Conservation (phyloP, 2,797 vertebrate species). For the Gadopsis bispinosus region DNA sequence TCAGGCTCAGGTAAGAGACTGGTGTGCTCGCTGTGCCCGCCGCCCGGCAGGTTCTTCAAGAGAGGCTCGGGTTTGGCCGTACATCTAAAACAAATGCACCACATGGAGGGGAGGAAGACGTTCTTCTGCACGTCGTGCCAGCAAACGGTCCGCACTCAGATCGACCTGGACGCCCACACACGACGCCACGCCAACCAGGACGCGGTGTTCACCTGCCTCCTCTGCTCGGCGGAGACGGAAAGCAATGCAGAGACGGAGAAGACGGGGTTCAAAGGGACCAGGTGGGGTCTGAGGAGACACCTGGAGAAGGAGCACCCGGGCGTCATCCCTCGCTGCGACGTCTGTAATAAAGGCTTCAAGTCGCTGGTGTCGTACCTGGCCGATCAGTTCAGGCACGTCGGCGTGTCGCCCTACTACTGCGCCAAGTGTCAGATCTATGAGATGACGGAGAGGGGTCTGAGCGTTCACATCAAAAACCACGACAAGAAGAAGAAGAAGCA, state of each 20-base stretch:
- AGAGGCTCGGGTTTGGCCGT: constrained; percentile 45
- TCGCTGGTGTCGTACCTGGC: constrained; percentile 55
- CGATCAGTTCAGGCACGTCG: constrained; percentile 71
- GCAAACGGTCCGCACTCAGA: constrained; percentile 59
- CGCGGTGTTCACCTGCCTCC: constrained; percentile 54
- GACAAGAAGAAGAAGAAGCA: constrained; percentile 32
- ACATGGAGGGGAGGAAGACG: constrained; percentile 36
- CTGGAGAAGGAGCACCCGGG: constrained; percentile 62
- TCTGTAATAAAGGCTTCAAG: constrained; percentile 62
- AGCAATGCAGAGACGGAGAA: not conserved
- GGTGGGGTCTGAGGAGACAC: constrained; percentile 57
- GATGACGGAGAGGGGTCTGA: constrained; percentile 67
- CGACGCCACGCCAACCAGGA: constrained; percentile 58
- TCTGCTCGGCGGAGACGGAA: constrained; percentile 35
- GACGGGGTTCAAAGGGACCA: constrained; percentile 21
- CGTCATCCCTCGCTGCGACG: constrained; percentile 55
- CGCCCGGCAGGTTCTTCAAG: constrained; percentile 55
- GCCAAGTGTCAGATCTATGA: constrained; percentile 71
- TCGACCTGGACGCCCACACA: constrained; percentile 59
- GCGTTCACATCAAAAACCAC: constrained; percentile 64
- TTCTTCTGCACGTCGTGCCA: constrained; percentile 61
- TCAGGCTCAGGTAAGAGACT: constrained; percentile 4
- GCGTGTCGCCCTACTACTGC: constrained; percentile 70
- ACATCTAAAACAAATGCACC: constrained; percentile 51
- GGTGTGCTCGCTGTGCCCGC: constrained; percentile 59